Evolutionary conservation across 2,113 vertebrate species (phyloP).

Genomic region (Petrocephalus zakoni): DNA sequence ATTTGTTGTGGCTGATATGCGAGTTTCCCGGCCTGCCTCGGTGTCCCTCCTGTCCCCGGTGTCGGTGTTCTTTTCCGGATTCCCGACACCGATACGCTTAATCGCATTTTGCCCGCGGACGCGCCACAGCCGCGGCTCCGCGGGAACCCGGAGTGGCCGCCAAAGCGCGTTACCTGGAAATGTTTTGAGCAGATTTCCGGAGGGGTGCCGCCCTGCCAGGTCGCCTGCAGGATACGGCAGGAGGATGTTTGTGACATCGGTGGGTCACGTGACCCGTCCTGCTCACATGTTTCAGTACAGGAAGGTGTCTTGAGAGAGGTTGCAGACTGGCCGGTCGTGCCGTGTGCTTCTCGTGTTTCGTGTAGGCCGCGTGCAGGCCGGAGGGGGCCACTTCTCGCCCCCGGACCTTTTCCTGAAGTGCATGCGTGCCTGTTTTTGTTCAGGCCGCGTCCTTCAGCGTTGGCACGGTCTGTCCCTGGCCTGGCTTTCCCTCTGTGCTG

Average conservation of each 20-base stretch:
- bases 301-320: not conserved
- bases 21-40: not conserved
- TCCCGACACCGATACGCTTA: not conserved
- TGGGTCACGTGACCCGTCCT: not conserved
- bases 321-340: not conserved
- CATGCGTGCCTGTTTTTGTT: constrained; percentile 8
- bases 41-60: not conserved
- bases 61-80: not conserved
- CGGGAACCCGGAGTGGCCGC: not conserved
- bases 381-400: not conserved
- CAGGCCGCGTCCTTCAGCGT: constrained; percentile 29
- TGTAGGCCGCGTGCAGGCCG: not conserved
- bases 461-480: constrained; percentile 18
- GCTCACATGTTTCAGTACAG: not conserved
- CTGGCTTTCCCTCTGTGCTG: constrained; percentile 24
- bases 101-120: not conserved
- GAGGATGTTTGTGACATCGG: constrained; percentile 1
- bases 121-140: not conserved
- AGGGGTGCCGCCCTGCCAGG: not conserved
- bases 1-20: not conserved
- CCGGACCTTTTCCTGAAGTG: not conserved
- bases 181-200: not conserved
- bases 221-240: not conserved
- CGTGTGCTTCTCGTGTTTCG: not conserved
- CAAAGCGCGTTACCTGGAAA: not conserved